Percentiles rank a stretch among this genome's conserved stretches.
Evolutionary conservation across 2,113 vertebrate genomes (phyloP).

Genomic region (Chloebia gouldiae): DNA sequence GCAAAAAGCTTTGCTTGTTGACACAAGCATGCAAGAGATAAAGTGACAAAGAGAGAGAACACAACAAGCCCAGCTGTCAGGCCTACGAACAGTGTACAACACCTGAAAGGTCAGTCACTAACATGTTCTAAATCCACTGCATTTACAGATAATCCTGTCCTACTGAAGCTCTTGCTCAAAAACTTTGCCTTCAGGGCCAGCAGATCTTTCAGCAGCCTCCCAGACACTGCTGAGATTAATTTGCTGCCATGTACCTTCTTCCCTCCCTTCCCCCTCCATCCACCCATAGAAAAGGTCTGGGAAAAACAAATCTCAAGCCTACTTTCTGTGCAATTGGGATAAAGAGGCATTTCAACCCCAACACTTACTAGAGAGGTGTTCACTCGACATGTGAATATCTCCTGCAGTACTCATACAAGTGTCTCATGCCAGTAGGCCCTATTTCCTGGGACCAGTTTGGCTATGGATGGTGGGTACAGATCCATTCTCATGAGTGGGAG

Average conservation of each 20-base stretch:
- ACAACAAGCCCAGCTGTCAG: background rate
- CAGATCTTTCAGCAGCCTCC: background rate
- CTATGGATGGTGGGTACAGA: background rate
- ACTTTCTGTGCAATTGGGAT: background rate
- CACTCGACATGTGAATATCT: accelerated
- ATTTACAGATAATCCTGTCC: background rate
- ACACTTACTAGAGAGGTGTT: background rate
- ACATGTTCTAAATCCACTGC: background rate
- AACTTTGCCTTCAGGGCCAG: background rate
- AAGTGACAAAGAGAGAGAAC: background rate
- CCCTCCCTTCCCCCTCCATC: background rate
- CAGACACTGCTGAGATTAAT: background rate
- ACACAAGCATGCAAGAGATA: background rate
- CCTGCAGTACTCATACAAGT: background rate
- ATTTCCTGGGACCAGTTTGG: background rate
- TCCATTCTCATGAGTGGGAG: background rate
- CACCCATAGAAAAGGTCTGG: background rate
- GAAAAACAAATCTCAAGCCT: background rate
- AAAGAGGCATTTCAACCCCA: background rate
- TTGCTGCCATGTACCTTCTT: background rate
- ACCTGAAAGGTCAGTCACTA: conserved; percentile 51
- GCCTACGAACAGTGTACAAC: background rate
- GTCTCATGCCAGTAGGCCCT: background rate
- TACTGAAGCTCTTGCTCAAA: background rate
- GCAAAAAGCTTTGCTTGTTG: background rate